These are phyloP conservation scores for Parelbella ahira DNA, from an alignment of 2,888 invertebrate genomes.

Conservation along the genomic window DNA sequence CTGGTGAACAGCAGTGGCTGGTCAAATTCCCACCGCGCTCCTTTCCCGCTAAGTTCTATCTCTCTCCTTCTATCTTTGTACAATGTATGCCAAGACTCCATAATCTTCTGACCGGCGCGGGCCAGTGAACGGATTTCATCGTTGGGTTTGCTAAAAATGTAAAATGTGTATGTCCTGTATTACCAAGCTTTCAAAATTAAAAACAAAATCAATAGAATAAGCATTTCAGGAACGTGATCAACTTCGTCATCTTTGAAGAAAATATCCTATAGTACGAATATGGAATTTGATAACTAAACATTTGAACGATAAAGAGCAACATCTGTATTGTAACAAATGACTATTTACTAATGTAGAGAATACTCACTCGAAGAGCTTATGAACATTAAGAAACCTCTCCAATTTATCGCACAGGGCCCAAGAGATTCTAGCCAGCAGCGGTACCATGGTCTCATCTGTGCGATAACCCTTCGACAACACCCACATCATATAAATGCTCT, in stretches of 20 bases:
- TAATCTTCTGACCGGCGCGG: slow-evolving; percentile 83
- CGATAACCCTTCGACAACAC: slow-evolving; percentile 92
- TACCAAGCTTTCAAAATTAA: no score
- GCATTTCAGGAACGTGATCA: no score
- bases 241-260: no score
- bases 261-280: no score
- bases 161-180: no score
- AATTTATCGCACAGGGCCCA: slow-evolving; percentile 90
- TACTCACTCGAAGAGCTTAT: slow-evolving; percentile 87
- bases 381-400: slow-evolving; percentile 84
- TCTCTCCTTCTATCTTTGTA: slow-evolving; percentile 89
- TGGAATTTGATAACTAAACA: no score
- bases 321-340: no score
- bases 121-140: slow-evolving; percentile 77
- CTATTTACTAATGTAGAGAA: no score
- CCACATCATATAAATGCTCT: slow-evolving; percentile 94
- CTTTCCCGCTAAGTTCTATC: slow-evolving; percentile 92
- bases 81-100: slow-evolving; percentile 86
- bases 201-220: no score
- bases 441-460: slow-evolving; percentile 91
- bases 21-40: slow-evolving; percentile 95
- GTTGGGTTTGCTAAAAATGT: slow-evolving; percentile 77
- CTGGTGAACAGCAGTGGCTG: slow-evolving; percentile 88
- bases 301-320: no score
- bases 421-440: slow-evolving; percentile 89